These are phyloP conservation scores for Phortica okadai DNA, from an alignment of 2,888 invertebrate genomes.

Conservation along the genomic window DNA sequence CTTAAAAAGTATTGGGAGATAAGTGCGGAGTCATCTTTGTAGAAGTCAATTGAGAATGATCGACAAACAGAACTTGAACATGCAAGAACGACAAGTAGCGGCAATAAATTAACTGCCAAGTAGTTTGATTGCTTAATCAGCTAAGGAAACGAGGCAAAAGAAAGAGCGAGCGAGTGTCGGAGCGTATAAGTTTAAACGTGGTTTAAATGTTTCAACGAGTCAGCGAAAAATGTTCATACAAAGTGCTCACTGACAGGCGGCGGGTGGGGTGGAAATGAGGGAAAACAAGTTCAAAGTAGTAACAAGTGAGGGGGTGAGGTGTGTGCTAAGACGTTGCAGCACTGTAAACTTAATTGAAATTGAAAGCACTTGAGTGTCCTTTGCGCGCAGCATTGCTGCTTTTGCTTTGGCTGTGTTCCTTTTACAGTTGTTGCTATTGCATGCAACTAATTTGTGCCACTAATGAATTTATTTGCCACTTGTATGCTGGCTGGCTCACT, in stretches of 20 bases:
- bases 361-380: slow-evolving; percentile 71
- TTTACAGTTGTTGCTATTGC: slow-evolving; percentile 51
- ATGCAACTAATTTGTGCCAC: slow-evolving; percentile 70
- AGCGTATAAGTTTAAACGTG: slow-evolving; percentile 58
- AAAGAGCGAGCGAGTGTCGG: slow-evolving; percentile 14
- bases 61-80: not conserved
- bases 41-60: not conserved
- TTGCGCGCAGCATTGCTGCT: slow-evolving; percentile 39
- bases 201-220: slow-evolving; percentile 70
- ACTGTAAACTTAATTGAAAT: slow-evolving; percentile 66
- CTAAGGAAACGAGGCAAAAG: slow-evolving; percentile 40
- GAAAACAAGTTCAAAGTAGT: slow-evolving; percentile 41
- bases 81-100: slow-evolving; percentile 10
- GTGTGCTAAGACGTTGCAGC: slow-evolving; percentile 32
- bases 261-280: slow-evolving; percentile 19
- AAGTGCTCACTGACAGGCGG: not conserved
- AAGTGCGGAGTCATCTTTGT: not conserved
- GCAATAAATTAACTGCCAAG: slow-evolving; percentile 70
- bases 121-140: slow-evolving; percentile 70
- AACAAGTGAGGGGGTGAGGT: slow-evolving; percentile 35
- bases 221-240: slow-evolving; percentile 49
- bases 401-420: slow-evolving; percentile 24
- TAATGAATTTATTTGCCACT: slow-evolving; percentile 71
- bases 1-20: not conserved
- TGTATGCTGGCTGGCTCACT: slow-evolving; percentile 58